Conservation (phyloP, 1,140 invertebrate species). For the Brachionus sp. region DNA sequence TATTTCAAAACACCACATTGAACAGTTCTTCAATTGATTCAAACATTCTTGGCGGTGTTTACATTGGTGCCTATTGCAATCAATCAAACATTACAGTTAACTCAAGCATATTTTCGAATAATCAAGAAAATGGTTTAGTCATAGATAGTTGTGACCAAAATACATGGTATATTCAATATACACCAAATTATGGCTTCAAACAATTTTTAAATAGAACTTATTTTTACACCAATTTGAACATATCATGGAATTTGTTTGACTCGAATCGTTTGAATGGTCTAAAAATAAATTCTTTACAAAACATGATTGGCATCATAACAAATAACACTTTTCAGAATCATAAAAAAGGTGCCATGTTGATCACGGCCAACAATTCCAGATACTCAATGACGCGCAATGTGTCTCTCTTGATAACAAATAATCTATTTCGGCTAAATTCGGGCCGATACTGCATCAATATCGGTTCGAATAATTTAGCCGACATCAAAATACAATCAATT, state of each 20-base stretch:
- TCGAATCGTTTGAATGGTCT: conserved; percentile 54
- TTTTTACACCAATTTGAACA: conserved; percentile 49
- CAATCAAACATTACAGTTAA: conserved; percentile 37
- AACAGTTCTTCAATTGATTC: conserved; percentile 52
- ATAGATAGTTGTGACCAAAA: conserved; percentile 19
- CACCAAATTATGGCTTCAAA: background rate
- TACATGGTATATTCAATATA: conserved; percentile 3
- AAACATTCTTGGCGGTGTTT: conserved; percentile 51
- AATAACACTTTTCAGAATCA: conserved; percentile 79
- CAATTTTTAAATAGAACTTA: background rate
- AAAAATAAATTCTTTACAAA: conserved; percentile 54
- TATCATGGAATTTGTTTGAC: conserved; percentile 55
- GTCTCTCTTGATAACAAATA: conserved; percentile 73
- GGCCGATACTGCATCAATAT: conserved; percentile 82
- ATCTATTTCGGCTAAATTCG: conserved; percentile 79
- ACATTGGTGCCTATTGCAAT: conserved; percentile 27
- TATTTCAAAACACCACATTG: conserved; percentile 50
- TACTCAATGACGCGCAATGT: conserved; percentile 56
- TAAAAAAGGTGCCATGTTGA: conserved; percentile 77
- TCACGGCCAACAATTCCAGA: conserved; percentile 66
- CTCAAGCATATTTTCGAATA: background rate
- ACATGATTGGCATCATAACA: conserved; percentile 55
- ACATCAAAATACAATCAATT: conserved; percentile 73
- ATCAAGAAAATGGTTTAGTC: conserved; percentile 19
- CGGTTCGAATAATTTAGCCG: conserved; percentile 71